These are phyloP conservation scores for Hypselothyrea guttata DNA, from an alignment of 2,888 invertebrate species.

Conservation along the genomic window DNA sequence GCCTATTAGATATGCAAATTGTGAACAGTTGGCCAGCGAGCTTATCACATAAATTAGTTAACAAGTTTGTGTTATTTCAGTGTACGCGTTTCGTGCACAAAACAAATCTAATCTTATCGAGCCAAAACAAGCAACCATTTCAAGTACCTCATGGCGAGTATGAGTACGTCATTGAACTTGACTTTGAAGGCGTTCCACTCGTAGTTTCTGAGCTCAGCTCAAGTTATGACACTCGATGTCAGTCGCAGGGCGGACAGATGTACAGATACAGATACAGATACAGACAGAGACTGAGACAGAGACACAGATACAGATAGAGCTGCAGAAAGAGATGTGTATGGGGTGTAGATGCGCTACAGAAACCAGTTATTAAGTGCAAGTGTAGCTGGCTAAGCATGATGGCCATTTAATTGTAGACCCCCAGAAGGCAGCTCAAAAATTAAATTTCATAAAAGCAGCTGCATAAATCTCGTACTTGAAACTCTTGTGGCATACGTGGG, in stretches of 20 bases:
- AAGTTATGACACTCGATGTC: slow-evolving; percentile 64
- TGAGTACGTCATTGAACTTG: slow-evolving; percentile 73
- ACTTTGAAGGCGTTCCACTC: slow-evolving; percentile 74
- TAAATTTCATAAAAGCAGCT: slow-evolving; percentile 36
- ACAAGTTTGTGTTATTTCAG: slow-evolving; percentile 42
- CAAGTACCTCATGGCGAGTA: slow-evolving; percentile 51
- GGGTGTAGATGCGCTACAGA: slow-evolving; percentile 24
- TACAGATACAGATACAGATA: slow-evolving; percentile 26
- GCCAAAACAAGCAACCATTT: slow-evolving; percentile 53
- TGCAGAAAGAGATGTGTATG: no score
- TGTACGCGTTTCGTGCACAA: slow-evolving; percentile 28
- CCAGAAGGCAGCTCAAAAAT: slow-evolving; percentile 36
- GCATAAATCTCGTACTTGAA: slow-evolving; percentile 36
- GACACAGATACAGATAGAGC: background rate
- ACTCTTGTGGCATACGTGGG: slow-evolving; percentile 30
- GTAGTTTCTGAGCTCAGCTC: slow-evolving; percentile 47
- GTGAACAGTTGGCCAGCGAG: slow-evolving; percentile 55
- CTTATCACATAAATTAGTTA: slow-evolving; percentile 69
- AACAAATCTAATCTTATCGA: slow-evolving; percentile 56
- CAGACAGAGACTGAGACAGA: slow-evolving; percentile 10
- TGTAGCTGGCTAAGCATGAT: slow-evolving; percentile 51
- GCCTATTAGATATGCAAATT: slow-evolving; percentile 73
- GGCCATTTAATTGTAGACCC: slow-evolving; percentile 51
- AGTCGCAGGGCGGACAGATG: slow-evolving; percentile 50
- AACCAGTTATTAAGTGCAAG: slow-evolving; percentile 58